These are phyloP conservation scores for Fissipunctia ypsillon DNA, from an alignment of 2,888 invertebrate genomes.

Conservation along the genomic window DNA sequence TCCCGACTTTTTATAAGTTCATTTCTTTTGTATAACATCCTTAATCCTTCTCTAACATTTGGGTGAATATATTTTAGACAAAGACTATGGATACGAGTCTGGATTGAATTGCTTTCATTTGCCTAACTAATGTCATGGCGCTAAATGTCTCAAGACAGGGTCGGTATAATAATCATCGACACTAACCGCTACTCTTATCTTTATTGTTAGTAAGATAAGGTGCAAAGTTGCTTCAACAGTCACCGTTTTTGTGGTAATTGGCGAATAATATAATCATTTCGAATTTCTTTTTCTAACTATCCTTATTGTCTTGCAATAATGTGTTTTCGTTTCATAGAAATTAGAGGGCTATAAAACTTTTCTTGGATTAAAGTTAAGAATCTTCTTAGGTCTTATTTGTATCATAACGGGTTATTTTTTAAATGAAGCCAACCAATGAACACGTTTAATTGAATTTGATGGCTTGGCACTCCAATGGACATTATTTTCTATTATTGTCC, in stretches of 20 bases:
- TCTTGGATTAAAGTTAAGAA: neutral
- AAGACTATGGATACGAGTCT: slow-evolving; percentile 27
- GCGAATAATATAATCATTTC: slow-evolving; percentile 19
- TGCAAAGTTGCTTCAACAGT: neutral
- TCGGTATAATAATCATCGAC: slow-evolving; percentile 11
- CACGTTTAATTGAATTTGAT: too few species aligned
- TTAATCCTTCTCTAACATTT: neutral
- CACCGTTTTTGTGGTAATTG: neutral
- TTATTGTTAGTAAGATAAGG: neutral
- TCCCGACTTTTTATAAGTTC: neutral
- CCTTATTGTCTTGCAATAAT: slow-evolving; percentile 5
- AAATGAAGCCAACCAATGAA: too few species aligned
- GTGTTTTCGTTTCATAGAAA: neutral
- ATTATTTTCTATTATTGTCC: too few species aligned
- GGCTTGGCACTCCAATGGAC: too few species aligned
- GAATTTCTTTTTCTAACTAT: slow-evolving; percentile 19
- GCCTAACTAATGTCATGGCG: slow-evolving; percentile 14
- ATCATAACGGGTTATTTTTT: neutral
- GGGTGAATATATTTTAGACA: neutral
- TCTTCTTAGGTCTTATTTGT: neutral
- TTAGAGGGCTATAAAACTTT: neutral
- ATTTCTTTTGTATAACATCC: neutral
- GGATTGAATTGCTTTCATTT: slow-evolving; percentile 41
- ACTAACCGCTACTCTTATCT: neutral
- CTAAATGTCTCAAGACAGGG: slow-evolving; percentile 12